Evolutionary conservation across 2,797 vertebrate genomes (phyloP), one percentile per base, ranked within the genome.

Genomic region (Artibeus lituratus): DNA sequence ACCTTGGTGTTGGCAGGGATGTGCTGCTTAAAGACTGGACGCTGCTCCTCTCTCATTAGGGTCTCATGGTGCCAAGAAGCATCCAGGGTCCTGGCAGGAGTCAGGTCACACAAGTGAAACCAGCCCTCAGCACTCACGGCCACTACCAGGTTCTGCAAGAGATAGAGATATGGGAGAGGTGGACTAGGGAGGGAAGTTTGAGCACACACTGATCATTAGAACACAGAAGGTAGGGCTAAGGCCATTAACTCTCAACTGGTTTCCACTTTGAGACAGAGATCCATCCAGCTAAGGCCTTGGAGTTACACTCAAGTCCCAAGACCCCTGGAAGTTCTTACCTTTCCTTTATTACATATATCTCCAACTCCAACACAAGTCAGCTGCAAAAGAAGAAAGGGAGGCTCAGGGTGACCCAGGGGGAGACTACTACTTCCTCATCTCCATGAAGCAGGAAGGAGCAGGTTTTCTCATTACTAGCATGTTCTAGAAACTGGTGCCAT

Each of bases 1-100:
- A 99, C 99, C 98, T 99, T 99, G 90, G 99, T 99, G 98, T 99
- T 99, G 97, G 99, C 99, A 1, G 99, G 99, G 89, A 99, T 99
- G 91, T 99, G 99, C 94, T 99, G 99, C 80, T 99, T 99, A 98
- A 99, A 99, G 87, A 98, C 98, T 0, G 99, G 99, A 95, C 98
- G 99, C 97, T 99, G 99, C 77, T 99, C 99, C 0, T 99, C 99
- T n/a, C 94, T 96, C 10, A 94, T 92, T 2, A 98, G 97, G 26
- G 69, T 78, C 19, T 99, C 99, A 0, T 99, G 98, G 97, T 99
- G 99, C 90, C 99, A 99, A 87, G 99, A 99, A 5, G 98, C 98
- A 87, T 99, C 99, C 0, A 98, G 73, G 97, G 99, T 99, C 90
- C 98, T 99, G 15, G 98, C 90, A 7, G 98, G 98, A 4, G 99